These are phyloP conservation scores for Coleophora deauratella DNA, from an alignment of 2,888 invertebrate genomes.

Conservation along the genomic window DNA sequence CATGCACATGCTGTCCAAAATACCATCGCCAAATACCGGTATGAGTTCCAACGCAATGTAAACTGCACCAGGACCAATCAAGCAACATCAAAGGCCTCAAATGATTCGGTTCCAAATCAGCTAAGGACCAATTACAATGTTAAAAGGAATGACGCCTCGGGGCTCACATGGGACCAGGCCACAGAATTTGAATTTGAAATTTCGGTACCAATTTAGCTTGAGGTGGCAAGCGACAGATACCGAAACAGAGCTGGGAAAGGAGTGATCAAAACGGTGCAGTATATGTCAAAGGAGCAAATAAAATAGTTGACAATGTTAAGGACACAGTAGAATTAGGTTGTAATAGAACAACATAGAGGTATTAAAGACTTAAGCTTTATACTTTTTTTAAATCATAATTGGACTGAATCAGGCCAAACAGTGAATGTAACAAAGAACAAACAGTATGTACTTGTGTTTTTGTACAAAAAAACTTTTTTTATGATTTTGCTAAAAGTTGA, in stretches of 20 bases:
- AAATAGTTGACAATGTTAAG: slow-evolving; percentile 3
- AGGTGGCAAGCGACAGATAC: slow-evolving; percentile 66
- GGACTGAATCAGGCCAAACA: too few species aligned
- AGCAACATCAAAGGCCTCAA: slow-evolving; percentile 60
- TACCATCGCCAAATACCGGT: slow-evolving; percentile 22
- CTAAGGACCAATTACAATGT: slow-evolving; percentile 63
- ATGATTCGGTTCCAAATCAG: slow-evolving; percentile 43
- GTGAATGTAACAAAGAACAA: too few species aligned
- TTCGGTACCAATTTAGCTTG: slow-evolving; percentile 67
- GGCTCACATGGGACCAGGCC: slow-evolving; percentile 43
- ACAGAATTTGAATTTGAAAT: slow-evolving; percentile 69
- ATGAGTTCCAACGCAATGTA: slow-evolving; percentile 7
- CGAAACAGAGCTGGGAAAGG: slow-evolving; percentile 45
- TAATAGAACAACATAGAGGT: too few species aligned
- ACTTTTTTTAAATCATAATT: too few species aligned
- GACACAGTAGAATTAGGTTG: too few species aligned
- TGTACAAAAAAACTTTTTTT: too few species aligned
- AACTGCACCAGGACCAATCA: slow-evolving; percentile 41
- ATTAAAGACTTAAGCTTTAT: too few species aligned
- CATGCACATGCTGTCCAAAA: slow-evolving; percentile 10
- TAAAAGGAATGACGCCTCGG: slow-evolving; percentile 54
- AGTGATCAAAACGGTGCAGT: slow-evolving; percentile 44
- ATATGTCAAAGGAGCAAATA: slow-evolving; percentile 27
- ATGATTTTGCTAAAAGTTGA: too few species aligned
- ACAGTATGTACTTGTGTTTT: too few species aligned